Evolutionary conservation across 2,113 vertebrate species (phyloP).

Genomic region (Brachirus orientalis): DNA sequence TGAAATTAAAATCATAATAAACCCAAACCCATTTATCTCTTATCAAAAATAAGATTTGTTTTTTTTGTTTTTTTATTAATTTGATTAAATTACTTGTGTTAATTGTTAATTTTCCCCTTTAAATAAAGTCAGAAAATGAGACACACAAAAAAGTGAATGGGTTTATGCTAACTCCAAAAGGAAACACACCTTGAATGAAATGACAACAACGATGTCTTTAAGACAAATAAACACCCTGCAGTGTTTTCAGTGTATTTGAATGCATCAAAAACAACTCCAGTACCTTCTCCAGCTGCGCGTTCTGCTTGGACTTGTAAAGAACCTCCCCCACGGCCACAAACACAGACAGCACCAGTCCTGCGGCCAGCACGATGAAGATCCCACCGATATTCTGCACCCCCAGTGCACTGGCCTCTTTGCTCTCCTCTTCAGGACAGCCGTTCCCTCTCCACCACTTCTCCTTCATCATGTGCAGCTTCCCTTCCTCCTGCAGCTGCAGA

Average conservation of each 20-base stretch:
- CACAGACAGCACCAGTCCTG: slow-evolving; percentile 95
- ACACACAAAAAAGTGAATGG: too few relatives aligned
- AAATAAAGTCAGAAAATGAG: too few relatives aligned
- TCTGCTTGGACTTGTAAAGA: slow-evolving; percentile 98
- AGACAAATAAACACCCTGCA: not conserved
- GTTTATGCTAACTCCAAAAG: too few relatives aligned
- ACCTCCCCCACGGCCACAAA: slow-evolving; percentile 98
- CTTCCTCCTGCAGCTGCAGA: slow-evolving; percentile 97
- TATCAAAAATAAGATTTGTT: too few relatives aligned
- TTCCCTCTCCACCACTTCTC: slow-evolving; percentile 99
- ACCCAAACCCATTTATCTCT: too few relatives aligned
- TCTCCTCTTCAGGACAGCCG: slow-evolving; percentile 97
- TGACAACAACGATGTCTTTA: too few relatives aligned
- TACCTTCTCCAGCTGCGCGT: slow-evolving; percentile 98
- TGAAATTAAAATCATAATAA: too few relatives aligned
- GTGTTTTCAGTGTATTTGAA: not conserved
- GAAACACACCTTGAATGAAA: too few relatives aligned
- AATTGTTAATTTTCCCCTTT: too few relatives aligned
- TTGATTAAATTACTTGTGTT: too few relatives aligned
- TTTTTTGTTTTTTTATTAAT: too few relatives aligned
- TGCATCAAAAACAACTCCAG: slow-evolving; percentile 17
- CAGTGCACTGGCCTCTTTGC: slow-evolving; percentile 96
- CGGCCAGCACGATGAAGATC: slow-evolving; percentile 98
- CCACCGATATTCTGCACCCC: slow-evolving; percentile 98
- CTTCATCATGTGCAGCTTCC: slow-evolving; percentile 99